Conservation (phyloP, 2,888 invertebrate genomes). For the Acleris emargana region DNA sequence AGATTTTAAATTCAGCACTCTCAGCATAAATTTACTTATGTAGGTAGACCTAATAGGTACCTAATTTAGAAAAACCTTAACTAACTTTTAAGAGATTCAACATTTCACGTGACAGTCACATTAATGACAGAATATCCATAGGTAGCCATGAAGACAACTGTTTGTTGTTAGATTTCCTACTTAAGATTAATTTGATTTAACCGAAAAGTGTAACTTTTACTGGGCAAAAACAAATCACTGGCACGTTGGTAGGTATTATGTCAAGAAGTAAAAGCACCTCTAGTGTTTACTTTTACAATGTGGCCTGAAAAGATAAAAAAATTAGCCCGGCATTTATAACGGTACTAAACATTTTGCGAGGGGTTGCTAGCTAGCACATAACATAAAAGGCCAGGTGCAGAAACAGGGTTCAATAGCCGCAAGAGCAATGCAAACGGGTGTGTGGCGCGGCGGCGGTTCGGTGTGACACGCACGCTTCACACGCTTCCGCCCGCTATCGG, state of each 20-base stretch:
- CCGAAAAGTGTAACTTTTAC: not conserved
- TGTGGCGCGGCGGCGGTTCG: conserved; percentile 19
- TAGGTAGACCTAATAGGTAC: no score
- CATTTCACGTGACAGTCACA: no score
- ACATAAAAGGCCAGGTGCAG: conserved; percentile 53
- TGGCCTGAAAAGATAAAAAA: conserved; percentile 52
- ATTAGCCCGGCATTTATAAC: conserved; percentile 32
- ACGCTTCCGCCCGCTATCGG: conserved; percentile 56
- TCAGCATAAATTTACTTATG: no score
- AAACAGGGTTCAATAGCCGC: conserved; percentile 60
- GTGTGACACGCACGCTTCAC: conserved; percentile 30
- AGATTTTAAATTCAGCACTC: not conserved
- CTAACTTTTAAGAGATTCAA: no score
- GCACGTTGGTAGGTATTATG: conserved; percentile 39
- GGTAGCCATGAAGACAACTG: no score
- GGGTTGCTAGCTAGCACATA: conserved; percentile 44
- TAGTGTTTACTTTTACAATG: conserved; percentile 56
- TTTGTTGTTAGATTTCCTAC: no score
- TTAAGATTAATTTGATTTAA: no score
- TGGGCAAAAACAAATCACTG: conserved; percentile 42
- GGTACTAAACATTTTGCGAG: conserved; percentile 31
- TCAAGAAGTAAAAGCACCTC: conserved; percentile 46
- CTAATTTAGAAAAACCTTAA: no score
- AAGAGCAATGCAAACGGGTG: conserved; percentile 51
- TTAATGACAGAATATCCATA: no score